Evolutionary conservation across 2,888 invertebrate species (phyloP), one percentile per base, ranked within the genome.

Genomic region (Callinectes sapidus): DNA sequence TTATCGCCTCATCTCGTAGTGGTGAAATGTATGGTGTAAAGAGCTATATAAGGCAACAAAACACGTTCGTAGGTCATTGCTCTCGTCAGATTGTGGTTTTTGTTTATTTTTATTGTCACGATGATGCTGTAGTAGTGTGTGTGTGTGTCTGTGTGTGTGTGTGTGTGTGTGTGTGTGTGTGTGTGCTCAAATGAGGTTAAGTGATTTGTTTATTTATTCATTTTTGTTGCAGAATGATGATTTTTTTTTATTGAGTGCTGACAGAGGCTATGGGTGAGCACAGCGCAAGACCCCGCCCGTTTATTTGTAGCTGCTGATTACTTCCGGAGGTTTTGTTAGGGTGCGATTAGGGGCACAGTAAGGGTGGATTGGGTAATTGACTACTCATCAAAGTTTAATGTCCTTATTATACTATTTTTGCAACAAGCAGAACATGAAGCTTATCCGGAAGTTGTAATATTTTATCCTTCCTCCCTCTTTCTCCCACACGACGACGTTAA

Each of bases 321-420:
- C 81, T n/a, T 81, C 81, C 81, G 81, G 35, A n/a, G 81, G 81
- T 81, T 81, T 81, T 81, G 81, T 81, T 28, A 10, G n/a, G 71
- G 71, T 71, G 71, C 23, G 71, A 71, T 71, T 71, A 71, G 71
- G 71, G 71, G 71, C 71, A 71, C 71, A 71, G 81, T 81, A 81
- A 81, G 81, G 81, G 81, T 81, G 35, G 81, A 81, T 35, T 35
- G 13, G 81, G 81, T 81, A 81, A 81, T 81, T 32, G 81, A 35
- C 32, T 16, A 5, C 81, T 32, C 35, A 81, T 81, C 81, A 35
- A 35, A 32, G 35, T 35, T 81, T 81, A 81, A 81, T 81, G 35
- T 35, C 35, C 81, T 81, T 81, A 81, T 81, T 81, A 81, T 5
- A 81, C 81, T 81, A 81, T 81, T 81, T 81, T 35, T 35, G 81